Conservation (phyloP, 1,140 invertebrate species). For the Papilio polyxenes region DNA sequence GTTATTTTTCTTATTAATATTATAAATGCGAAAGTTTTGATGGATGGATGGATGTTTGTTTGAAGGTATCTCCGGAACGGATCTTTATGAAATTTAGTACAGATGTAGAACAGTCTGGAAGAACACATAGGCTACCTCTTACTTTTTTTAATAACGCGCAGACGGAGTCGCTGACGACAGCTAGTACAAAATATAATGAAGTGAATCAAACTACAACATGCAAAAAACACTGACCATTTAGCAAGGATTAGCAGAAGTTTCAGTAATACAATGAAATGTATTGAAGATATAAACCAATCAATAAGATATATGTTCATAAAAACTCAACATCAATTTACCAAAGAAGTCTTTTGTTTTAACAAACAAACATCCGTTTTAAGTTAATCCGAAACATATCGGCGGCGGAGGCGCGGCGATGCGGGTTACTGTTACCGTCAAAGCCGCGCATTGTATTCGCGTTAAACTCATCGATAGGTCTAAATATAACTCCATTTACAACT, state of each 20-base stretch:
- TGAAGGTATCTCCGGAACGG: too few species aligned
- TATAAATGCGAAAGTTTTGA: too few species aligned
- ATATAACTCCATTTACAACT: constrained; percentile 40
- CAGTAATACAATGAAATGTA: neutral
- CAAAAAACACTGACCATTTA: neutral
- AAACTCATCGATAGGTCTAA: constrained; percentile 39
- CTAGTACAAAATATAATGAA: too few species aligned
- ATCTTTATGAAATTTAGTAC: too few species aligned
- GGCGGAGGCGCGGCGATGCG: neutral
- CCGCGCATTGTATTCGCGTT: constrained; percentile 30
- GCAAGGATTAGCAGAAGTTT: neutral
- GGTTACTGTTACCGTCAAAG: constrained; percentile 21
- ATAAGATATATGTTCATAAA: neutral
- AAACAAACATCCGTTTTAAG: constrained; percentile 32
- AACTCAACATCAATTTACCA: neutral
- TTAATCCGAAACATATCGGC: constrained; percentile 23
- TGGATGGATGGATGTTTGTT: too few species aligned
- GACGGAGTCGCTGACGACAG: too few species aligned
- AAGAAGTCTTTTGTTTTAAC: constrained; percentile 4
- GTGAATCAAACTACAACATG: too few species aligned
- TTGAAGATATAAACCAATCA: neutral
- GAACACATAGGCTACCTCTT: too few species aligned
- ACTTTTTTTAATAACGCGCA: too few species aligned
- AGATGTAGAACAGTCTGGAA: too few species aligned
- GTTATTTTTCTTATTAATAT: neutral